Evolutionary conservation across 2,113 vertebrate genomes (phyloP).

Genomic region (Elachura formosa): DNA sequence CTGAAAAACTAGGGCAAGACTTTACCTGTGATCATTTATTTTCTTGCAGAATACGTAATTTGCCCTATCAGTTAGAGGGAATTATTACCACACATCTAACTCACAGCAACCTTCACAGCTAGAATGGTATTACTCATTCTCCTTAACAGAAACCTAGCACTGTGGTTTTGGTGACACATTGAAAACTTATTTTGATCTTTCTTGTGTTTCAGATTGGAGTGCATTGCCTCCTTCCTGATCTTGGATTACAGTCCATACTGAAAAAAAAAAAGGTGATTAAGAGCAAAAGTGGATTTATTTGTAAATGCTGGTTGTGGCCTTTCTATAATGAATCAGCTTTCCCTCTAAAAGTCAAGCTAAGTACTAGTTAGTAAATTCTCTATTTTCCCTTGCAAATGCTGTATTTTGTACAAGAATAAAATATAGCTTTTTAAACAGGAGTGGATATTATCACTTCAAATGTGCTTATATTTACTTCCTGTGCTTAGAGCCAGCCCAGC

Average conservation of each 20-base stretch:
- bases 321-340: background rate
- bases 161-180: constrained; percentile 20
- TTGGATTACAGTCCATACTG: background rate
- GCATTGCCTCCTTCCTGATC: background rate
- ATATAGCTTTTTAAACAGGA: background rate
- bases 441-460: constrained; percentile 37
- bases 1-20: background rate
- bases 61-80: background rate
- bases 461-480: constrained; percentile 56
- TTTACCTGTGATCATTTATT: background rate
- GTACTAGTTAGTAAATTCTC: background rate
- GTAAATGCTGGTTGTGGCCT: background rate
- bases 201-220: background rate
- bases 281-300: background rate
- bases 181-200: background rate
- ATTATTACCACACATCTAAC: background rate
- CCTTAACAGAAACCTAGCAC: background rate
- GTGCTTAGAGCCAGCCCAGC: constrained; percentile 30
- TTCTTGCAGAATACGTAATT: background rate
- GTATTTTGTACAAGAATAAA: background rate
- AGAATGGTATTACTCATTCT: constrained; percentile 7
- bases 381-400: background rate
- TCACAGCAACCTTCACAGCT: background rate
- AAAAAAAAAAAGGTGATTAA: background rate
- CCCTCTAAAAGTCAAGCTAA: background rate